These are phyloP conservation scores for Hormaphis cornu DNA, from an alignment of 1,140 invertebrate genomes.

Conservation along the genomic window DNA sequence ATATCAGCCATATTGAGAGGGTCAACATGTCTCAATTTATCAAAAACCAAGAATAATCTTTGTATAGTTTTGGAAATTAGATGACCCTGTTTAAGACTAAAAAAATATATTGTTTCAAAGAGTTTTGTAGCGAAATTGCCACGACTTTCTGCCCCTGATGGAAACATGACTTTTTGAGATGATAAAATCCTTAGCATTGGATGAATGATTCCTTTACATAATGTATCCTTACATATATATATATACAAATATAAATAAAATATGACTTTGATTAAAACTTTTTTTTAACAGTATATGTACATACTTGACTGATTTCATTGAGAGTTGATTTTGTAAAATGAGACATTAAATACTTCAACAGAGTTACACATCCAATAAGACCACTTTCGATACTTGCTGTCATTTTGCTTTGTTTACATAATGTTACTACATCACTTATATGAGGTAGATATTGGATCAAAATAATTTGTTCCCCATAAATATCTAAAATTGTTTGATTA, in stretches of 20 bases:
- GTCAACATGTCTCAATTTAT: conserved; percentile 54
- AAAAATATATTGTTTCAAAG: conserved; percentile 65
- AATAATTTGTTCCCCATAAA: conserved; percentile 91
- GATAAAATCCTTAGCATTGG: conserved; percentile 63
- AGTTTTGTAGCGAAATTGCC: conserved; percentile 66
- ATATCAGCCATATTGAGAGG: conserved; percentile 13
- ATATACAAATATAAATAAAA: neutral
- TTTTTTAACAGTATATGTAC: neutral
- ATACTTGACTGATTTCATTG: conserved; percentile 25
- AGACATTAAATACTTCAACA: conserved; percentile 70
- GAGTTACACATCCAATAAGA: conserved; percentile 69
- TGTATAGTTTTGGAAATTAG: conserved; percentile 60
- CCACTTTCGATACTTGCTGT: conserved; percentile 78
- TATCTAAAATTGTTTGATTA: conserved; percentile 46
- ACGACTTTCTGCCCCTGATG: conserved; percentile 63
- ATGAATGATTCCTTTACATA: conserved; percentile 66
- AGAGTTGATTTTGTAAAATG: conserved; percentile 61
- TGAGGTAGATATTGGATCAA: conserved; percentile 90
- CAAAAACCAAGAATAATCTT: conserved; percentile 78
- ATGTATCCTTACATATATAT: conserved; percentile 55
- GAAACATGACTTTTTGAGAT: conserved; percentile 66
- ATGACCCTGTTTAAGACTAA: conserved; percentile 69
- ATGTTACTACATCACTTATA: conserved; percentile 68
- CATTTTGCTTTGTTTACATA: conserved; percentile 60
- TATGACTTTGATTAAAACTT: neutral